Conservation (phyloP, 2,888 invertebrate species). For the Stenodema calcarata region DNA sequence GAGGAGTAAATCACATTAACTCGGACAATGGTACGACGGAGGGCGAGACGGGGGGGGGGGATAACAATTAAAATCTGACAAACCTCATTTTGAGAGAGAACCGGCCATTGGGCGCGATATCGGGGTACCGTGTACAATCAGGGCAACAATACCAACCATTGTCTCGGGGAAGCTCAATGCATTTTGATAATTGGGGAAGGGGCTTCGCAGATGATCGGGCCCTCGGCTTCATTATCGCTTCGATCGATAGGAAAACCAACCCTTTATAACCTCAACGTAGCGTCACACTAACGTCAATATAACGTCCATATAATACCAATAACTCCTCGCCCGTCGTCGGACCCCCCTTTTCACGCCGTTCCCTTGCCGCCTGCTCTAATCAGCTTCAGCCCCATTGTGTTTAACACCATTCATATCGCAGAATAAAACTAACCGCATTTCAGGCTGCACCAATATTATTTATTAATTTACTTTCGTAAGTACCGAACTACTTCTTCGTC, state of each 20-base stretch:
- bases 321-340: not conserved
- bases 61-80: conserved; percentile 47
- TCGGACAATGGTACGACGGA: conserved; percentile 17
- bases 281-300: not conserved
- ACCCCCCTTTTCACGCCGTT: not conserved
- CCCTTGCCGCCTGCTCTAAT: not conserved
- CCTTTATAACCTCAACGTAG: conserved; percentile 17
- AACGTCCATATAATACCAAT: conserved; percentile 26
- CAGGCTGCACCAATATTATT: too few relatives aligned
- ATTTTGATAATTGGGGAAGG: conserved; percentile 36
- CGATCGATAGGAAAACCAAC: conserved; percentile 27
- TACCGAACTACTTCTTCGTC: too few relatives aligned
- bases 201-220: conserved; percentile 5
- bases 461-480: too few relatives aligned
- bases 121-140: conserved; percentile 34
- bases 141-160: conserved; percentile 33
- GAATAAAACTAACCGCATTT: too few relatives aligned
- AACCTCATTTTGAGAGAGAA: conserved; percentile 41
- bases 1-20: conserved; percentile 45
- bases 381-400: not conserved
- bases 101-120: not conserved
- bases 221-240: conserved; percentile 26
- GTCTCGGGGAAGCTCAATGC: conserved; percentile 27
- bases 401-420: not conserved
- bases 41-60: not conserved